Evolutionary conservation across 2,888 invertebrate species (phyloP), one percentile per base, ranked within the genome.

Genomic region (Phaonia tiefii): DNA sequence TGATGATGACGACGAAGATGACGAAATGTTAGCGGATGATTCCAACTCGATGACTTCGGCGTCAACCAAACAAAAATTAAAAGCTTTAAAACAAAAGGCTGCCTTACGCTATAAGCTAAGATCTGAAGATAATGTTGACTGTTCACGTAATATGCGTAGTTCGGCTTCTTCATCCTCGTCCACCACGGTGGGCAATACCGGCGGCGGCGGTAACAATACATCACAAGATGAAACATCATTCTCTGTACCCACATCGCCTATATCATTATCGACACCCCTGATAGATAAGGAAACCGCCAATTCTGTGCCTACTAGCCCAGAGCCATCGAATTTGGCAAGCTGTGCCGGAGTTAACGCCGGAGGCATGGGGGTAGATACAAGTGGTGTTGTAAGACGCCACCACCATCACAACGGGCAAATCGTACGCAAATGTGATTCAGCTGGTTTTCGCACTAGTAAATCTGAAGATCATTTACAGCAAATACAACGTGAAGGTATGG

Each of bases 391-490:
- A 37, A 87, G 90, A 3, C 89, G 91, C 22, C 93, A 93, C 92
- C 63, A 63, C 13, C 63, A 63, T 63, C 63, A 63, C 42, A 91
- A 91, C 74, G 90, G 89, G 89, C 81, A 81, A 65, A 92, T 89
- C 82, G 89, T 91, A 83, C 87, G 91, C 80, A 91, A 90, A 86
- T 89, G 90, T 86, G 93, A 93, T 86, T 92, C 93, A 76, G 94
- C 93, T 85, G 94, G 95, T 84, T 97, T 97, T 58, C 93, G 97
- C 79, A 97, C 97, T 37, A 97, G 97, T 86, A 94, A 96, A 87
- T 97, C 97, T 11, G 98, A 98, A 91, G 97, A 98, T 91, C 97
- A 97, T 89, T 92, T 98, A 83, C 96, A 97, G 92, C 93, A 93
- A 83, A 87, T 90, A 82, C 91, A 91, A 84, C 89, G 91, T 73